Conservation (phyloP, 2,888 invertebrate genomes). For the Hypercompe scribonia region DNA sequence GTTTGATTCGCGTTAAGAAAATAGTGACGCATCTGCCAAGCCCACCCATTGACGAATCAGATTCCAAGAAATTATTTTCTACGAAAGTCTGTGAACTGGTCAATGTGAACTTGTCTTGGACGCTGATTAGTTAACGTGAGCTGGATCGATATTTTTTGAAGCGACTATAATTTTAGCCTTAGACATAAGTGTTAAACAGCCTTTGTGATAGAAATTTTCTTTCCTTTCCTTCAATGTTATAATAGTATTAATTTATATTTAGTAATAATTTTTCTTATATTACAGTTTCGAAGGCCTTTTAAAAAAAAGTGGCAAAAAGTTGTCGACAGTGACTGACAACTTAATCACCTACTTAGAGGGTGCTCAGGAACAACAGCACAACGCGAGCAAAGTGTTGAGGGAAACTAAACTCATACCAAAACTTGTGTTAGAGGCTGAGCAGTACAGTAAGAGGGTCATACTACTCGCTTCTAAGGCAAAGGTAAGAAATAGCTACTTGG, state of each 20-base stretch:
- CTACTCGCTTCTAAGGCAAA: conserved; percentile 87
- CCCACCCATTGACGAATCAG: too few relatives aligned
- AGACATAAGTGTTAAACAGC: background rate
- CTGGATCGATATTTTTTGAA: too few relatives aligned
- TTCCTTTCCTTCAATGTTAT: background rate
- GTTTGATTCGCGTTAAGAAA: too few relatives aligned
- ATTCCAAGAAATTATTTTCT: too few relatives aligned
- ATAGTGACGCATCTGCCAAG: too few relatives aligned
- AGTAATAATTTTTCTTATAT: background rate
- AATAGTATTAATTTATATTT: background rate
- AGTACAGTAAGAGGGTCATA: conserved; percentile 87
- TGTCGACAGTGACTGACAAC: conserved; percentile 85
- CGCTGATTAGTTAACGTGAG: background rate
- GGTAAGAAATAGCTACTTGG: conserved; percentile 59
- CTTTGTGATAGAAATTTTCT: too few relatives aligned
- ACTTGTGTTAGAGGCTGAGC: conserved; percentile 88
- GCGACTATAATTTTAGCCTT: background rate
- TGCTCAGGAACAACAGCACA: conserved; percentile 67
- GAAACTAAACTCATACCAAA: conserved; percentile 89
- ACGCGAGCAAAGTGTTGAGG: conserved; percentile 81
- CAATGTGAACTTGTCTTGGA: background rate
- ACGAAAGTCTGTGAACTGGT: background rate
- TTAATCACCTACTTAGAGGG: conserved; percentile 87
- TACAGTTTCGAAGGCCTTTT: conserved; percentile 85
- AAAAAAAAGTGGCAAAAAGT: conserved; percentile 86